Evolutionary conservation across 2,113 vertebrate species (phyloP), one percentile per base, ranked within the genome.

Genomic region (Myiozetetes cayanensis): DNA sequence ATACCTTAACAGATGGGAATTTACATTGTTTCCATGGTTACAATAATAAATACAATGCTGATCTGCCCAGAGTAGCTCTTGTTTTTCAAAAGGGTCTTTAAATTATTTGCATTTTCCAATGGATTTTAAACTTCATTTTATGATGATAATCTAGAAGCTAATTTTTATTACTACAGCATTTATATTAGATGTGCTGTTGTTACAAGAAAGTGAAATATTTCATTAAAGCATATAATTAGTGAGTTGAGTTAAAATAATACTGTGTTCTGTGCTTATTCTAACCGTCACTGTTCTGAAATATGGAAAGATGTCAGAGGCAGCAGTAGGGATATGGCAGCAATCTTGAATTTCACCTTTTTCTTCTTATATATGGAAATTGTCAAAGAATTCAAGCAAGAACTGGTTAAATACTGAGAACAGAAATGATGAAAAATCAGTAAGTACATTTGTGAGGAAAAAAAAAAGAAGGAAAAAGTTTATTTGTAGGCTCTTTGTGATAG

Each of bases 1-100:
- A 93, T 93, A 94, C 75, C 90, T 91, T 94, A 94, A 87, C 93
- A 96, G 92, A 95, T 87, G 81, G 89, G 65, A 96, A 96, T 97
- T 94, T 95, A 80, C 94, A 94, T 94, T 67, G 96, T 96, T 94
- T 95, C 97, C 87, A 96, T 95, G 94, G 97, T 79, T 96, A 93
- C 96, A 39, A 76, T 95, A 95, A 95, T 94, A 97, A 93, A 96
- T 90, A 95, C 73, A 88, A 84, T 75, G 58, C 56, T 95, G 87
- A 87, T 95, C 72, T 91, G 81, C 85, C 83, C 56, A 75, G 72
- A 94, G 89, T 91, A 93, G 63, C 89, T 95, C 73, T 92, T 91
- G 77, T 93, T 95, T 95, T 93, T 90, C 79, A 87, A 88, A 91
- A 82, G 21, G 44, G 14, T 81, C 85, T 95, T 89, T 85, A 92